Conservation (phyloP, 2,888 invertebrate genomes). For the Dolichopus griseipennis region DNA sequence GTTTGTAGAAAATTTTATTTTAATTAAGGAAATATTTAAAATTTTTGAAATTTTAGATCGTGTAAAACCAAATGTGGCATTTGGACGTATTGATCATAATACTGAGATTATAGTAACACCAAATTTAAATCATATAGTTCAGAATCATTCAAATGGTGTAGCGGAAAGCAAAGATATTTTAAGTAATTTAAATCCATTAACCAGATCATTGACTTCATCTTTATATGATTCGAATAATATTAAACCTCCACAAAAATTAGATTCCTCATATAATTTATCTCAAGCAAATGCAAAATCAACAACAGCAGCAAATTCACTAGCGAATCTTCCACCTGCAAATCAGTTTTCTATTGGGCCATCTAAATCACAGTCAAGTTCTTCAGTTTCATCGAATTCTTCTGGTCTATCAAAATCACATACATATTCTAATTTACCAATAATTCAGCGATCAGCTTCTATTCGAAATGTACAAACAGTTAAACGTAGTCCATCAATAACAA, state of each 20-base stretch:
- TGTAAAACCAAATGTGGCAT: slow-evolving; percentile 45
- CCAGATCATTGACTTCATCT: neutral
- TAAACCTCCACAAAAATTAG: neutral
- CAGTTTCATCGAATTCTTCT: neutral
- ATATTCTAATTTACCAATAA: slow-evolving; percentile 19
- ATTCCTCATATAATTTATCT: neutral
- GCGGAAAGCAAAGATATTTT: neutral
- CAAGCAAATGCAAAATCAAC: neutral
- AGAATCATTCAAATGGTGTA: neutral
- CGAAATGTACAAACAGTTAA: slow-evolving; percentile 30
- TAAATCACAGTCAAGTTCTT: neutral
- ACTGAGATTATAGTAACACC: slow-evolving; percentile 48
- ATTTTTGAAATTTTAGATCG: slow-evolving; percentile 40
- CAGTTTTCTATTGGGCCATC: neutral
- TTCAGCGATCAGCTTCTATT: slow-evolving; percentile 35
- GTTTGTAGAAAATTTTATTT: no score
- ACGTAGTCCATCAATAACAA: slow-evolving; percentile 23
- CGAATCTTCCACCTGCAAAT: slow-evolving; percentile 13
- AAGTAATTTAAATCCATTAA: neutral
- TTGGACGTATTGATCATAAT: slow-evolving; percentile 50
- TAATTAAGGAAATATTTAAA: slow-evolving; percentile 7
- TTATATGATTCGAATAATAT: neutral
- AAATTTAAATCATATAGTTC: slow-evolving; percentile 23
- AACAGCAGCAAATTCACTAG: slow-evolving; percentile 19
- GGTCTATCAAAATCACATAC: slow-evolving; percentile 21